Evolutionary conservation across 2,797 vertebrate genomes (phyloP).

Genomic region (Geotria australis): DNA sequence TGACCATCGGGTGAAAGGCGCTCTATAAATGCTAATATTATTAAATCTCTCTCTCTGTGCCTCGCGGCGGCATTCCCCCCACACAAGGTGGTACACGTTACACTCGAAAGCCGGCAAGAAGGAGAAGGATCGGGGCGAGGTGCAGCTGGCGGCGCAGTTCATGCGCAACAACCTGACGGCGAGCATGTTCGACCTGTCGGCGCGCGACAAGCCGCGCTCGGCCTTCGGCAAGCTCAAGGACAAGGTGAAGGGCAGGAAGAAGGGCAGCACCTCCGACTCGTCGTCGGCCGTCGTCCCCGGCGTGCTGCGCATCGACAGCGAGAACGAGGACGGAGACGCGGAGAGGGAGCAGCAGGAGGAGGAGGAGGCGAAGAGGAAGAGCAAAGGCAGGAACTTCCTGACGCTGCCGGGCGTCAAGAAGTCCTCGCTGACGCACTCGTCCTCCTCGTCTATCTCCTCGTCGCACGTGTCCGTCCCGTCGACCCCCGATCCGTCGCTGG

Average conservation of each 20-base stretch:
- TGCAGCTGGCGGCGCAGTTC: slow-evolving; percentile 59
- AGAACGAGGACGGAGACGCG: slow-evolving; percentile 22
- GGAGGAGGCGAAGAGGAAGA: slow-evolving; percentile 23
- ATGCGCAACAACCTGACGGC: slow-evolving; percentile 60
- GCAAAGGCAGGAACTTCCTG: slow-evolving; percentile 65
- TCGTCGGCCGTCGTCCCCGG: slow-evolving; percentile 39
- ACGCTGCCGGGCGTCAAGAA: slow-evolving; percentile 45
- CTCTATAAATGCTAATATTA: no score
- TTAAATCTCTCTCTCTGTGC: no score
- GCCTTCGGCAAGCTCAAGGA: slow-evolving; percentile 65
- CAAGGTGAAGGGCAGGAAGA: slow-evolving; percentile 53
- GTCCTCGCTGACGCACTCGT: slow-evolving; percentile 61
- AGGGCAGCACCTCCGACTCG: slow-evolving; percentile 16
- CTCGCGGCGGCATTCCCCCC: neutral
- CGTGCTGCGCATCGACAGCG: slow-evolving; percentile 15
- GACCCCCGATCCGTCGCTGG: no score
- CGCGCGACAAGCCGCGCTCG: slow-evolving; percentile 54
- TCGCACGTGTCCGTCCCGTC: neutral
- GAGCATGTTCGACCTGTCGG: slow-evolving; percentile 88
- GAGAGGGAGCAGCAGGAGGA: slow-evolving; percentile 6
- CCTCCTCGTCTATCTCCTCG: slow-evolving; percentile 48
- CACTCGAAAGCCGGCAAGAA: slow-evolving; percentile 79
- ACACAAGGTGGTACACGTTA: slow-evolving; percentile 54
- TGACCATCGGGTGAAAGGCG: no score
- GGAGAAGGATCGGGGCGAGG: slow-evolving; percentile 77